phyloP scores from a whole-genome alignment of 2,888 invertebrate genomes.

The Drosophila hamatofila region DNA sequence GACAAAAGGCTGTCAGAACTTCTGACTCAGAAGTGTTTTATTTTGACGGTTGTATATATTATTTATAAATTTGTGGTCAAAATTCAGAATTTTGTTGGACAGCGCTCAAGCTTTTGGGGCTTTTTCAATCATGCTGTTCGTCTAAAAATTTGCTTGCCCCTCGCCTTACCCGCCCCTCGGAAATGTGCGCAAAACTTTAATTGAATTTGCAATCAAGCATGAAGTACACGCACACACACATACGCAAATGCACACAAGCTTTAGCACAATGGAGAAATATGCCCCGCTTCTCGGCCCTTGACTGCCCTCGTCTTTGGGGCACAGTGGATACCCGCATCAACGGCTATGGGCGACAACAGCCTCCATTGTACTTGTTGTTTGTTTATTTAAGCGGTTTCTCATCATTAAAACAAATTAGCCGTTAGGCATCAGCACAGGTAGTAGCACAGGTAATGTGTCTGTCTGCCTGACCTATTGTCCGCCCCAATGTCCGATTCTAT shows the following conservation, averaged over 20 bases:
- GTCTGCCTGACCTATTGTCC: conserved; percentile 2
- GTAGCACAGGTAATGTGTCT: conserved; percentile 12
- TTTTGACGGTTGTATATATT: conserved; percentile 34
- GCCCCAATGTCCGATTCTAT: conserved; percentile 24
- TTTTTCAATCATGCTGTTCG: conserved; percentile 25
- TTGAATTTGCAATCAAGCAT: conserved; percentile 81
- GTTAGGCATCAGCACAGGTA: conserved; percentile 61
- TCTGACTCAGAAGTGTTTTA: no score
- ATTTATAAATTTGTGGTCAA: conserved; percentile 31
- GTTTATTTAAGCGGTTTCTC: conserved; percentile 77
- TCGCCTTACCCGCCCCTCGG: not conserved
- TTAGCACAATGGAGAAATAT: conserved; percentile 54
- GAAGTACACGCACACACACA: conserved; percentile 60
- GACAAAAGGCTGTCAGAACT: conserved; percentile 36
- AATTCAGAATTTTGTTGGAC: conserved; percentile 7
- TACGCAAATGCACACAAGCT: conserved; percentile 44
- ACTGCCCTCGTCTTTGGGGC: not conserved
- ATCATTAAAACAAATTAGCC: conserved; percentile 81
- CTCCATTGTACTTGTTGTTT: conserved; percentile 52
- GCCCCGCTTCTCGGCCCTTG: not conserved
- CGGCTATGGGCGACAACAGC: conserved; percentile 30
- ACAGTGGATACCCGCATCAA: conserved; percentile 45
- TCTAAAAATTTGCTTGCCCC: conserved; percentile 6
- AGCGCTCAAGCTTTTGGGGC: conserved; percentile 19
- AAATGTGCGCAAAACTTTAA: conserved; percentile 74